A percentile compares a stretch with the other conserved stretches of the same genome.
Conservation (phyloP, 2,797 vertebrate species). For the Lacerta bilineata region DNA sequence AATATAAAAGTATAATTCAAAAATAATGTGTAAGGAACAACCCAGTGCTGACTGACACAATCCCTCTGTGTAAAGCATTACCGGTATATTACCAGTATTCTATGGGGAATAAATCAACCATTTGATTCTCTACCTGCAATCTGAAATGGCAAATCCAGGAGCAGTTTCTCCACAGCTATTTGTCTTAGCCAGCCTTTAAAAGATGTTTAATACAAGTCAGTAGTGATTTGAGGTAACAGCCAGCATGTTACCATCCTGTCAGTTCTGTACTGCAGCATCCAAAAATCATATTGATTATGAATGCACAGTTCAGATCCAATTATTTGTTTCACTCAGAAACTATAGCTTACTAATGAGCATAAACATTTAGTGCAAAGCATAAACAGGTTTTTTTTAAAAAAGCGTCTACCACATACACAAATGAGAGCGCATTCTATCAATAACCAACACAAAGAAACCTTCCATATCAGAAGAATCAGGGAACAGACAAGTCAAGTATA, state of each 20-base stretch:
- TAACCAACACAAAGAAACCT: too few relatives aligned
- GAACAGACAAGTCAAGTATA: too few relatives aligned
- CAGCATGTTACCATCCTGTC: too few relatives aligned
- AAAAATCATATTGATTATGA: not conserved
- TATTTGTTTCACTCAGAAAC: not conserved
- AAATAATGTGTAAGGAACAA: too few relatives aligned
- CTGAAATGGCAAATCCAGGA: not conserved
- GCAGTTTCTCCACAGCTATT: not conserved
- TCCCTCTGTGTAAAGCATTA: not conserved
- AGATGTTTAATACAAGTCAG: not conserved
- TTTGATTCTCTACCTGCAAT: not conserved
- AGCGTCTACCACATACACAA: too few relatives aligned
- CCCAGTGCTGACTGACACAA: too few relatives aligned
- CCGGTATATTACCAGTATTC: too few relatives aligned
- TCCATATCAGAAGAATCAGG: too few relatives aligned
- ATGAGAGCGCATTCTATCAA: not conserved
- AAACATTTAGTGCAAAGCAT: not conserved
- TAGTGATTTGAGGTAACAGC: not conserved
- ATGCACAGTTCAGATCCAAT: not conserved
- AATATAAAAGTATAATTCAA: too few relatives aligned
- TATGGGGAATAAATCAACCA: not conserved
- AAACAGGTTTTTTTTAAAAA: too few relatives aligned
- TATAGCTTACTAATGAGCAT: not conserved
- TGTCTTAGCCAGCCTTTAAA: not conserved
- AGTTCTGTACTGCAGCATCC: not conserved